Evolutionary conservation across 2,113 vertebrate genomes (phyloP).

Genomic region (Ivindomyrus marchei): DNA sequence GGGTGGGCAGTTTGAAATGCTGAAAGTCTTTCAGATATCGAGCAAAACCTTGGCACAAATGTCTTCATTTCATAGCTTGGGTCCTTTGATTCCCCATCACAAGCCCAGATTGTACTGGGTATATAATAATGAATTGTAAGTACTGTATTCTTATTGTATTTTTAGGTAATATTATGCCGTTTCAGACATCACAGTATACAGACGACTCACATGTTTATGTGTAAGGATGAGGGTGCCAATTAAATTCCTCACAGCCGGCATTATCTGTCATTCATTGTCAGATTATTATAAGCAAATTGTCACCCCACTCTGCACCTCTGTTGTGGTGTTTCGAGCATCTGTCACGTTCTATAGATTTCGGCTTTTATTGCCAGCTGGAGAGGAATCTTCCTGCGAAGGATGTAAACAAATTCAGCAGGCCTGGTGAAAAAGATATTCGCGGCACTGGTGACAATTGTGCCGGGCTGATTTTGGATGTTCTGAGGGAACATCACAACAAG

Average conservation of each 20-base stretch:
- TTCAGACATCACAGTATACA: not conserved
- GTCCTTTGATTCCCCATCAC: not conserved
- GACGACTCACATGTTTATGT: not conserved
- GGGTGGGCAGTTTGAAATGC: not conserved
- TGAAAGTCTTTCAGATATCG: not conserved
- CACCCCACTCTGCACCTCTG: not conserved
- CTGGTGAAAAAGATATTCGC: not conserved
- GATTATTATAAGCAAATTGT: conserved; percentile 8
- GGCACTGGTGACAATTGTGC: not conserved
- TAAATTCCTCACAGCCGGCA: not conserved
- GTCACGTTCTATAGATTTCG: not conserved
- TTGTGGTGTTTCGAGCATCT: not conserved
- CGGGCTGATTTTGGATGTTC: not conserved
- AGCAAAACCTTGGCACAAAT: not conserved
- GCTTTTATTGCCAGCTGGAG: not conserved
- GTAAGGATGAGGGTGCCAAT: conserved; percentile 2
- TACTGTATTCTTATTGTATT: not conserved
- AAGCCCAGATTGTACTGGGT: not conserved
- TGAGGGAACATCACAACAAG: not conserved
- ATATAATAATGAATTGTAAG: not conserved
- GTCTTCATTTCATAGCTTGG: not conserved
- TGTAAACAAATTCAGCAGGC: conserved; percentile 5
- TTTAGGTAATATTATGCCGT: not conserved
- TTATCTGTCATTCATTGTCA: conserved; percentile 10
- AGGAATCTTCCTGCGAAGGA: not conserved